A percentile compares a stretch with the other conserved stretches of the same genome.
phyloP scores from a whole-genome alignment of 1,140 invertebrate genomes.

The Neomicropteryx cornuta region DNA sequence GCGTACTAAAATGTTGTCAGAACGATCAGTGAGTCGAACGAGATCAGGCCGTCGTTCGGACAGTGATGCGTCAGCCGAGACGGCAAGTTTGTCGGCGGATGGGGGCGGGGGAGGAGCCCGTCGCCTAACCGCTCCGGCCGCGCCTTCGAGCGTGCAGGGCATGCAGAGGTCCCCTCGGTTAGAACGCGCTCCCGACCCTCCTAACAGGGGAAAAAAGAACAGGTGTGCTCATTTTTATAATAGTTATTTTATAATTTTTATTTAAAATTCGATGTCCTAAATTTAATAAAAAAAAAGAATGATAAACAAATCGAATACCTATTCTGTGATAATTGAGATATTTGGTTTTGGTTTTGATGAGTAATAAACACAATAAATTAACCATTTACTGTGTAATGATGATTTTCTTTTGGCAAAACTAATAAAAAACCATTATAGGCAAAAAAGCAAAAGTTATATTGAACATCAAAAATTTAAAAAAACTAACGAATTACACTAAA shows the following conservation, averaged over 20 bases:
- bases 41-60: no score
- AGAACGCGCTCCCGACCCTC: not conserved
- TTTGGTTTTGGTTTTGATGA: no score
- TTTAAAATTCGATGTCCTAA: slow-evolving; percentile 1
- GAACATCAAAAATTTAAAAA: no score
- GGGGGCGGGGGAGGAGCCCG: slow-evolving; percentile 34
- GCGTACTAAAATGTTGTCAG: no score
- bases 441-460: no score
- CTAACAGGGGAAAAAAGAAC: slow-evolving; percentile 12
- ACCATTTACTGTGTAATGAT: no score
- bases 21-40: no score
- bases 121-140: slow-evolving; percentile 20
- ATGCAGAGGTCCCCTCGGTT: slow-evolving; percentile 2
- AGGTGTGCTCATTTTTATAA: slow-evolving; percentile 3
- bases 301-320: not conserved
- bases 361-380: no score
- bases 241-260: slow-evolving; percentile 1
- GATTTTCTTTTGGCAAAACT: no score
- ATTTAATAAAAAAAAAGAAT: slow-evolving; percentile 1
- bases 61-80: slow-evolving; percentile 49
- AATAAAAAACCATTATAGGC: no score
- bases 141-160: slow-evolving; percentile 8
- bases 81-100: slow-evolving; percentile 43
- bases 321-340: no score
- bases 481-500: no score